phyloP scores from a whole-genome alignment of 2,888 invertebrate species.

The Pterostichus madidus region DNA sequence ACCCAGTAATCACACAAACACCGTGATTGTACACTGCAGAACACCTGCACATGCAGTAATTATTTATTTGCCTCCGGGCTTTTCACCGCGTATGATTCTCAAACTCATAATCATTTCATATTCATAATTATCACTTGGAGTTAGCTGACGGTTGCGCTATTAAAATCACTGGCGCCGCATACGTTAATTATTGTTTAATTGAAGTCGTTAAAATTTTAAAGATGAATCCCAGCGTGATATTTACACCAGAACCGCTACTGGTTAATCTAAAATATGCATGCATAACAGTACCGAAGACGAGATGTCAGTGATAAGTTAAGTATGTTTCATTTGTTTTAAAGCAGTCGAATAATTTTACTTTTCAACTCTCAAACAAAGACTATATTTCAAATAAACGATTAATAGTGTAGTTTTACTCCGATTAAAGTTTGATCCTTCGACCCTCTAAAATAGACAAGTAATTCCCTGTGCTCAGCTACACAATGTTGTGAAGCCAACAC shows the following conservation, averaged over 20 bases:
- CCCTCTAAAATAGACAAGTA: too few relatives aligned
- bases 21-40: background rate
- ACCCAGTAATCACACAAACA: background rate
- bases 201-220: constrained; percentile 37
- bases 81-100: constrained; percentile 22
- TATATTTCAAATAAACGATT: too few relatives aligned
- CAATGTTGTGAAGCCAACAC: too few relatives aligned
- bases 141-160: constrained; percentile 17
- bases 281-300: background rate
- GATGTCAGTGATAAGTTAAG: background rate
- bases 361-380: too few relatives aligned
- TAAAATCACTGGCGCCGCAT: constrained; percentile 27
- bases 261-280: background rate
- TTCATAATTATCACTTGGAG: constrained; percentile 43
- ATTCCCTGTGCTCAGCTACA: too few relatives aligned
- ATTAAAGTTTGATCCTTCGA: too few relatives aligned
- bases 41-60: constrained; percentile 13
- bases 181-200: constrained; percentile 44
- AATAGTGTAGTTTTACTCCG: too few relatives aligned
- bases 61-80: constrained; percentile 37
- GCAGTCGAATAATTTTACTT: too few relatives aligned
- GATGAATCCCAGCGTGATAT: constrained; percentile 28
- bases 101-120: constrained; percentile 30
- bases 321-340: constrained; percentile 29
- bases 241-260: constrained; percentile 29